Base-by-base conservation (phyloP, 2,113 vertebrate genomes). In the Onychorhynchus coronatus region DNA sequence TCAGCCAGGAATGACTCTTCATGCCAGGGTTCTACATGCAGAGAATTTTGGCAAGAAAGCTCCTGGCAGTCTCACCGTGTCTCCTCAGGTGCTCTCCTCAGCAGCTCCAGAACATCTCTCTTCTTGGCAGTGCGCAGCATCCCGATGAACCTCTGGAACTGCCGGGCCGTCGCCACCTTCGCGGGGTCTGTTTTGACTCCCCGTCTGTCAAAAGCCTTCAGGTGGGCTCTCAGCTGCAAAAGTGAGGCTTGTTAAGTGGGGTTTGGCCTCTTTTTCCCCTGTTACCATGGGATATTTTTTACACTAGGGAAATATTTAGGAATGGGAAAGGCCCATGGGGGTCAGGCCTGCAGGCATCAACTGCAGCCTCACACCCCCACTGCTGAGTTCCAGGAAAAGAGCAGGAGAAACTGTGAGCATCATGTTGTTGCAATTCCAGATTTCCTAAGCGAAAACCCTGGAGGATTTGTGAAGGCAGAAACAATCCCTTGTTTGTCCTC, bases 191-290 rank as follows among this genome's bases (percentile, higher is more conserved):
- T 71, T 71, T 55, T 74, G 44, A 74, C 5, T 3, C 24, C 75
- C 71, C n/a, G 91, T 17, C 63, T 67, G 31, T 65, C 88, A 9
- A 95, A 93, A 30, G n/a, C 81, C 76, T 95, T 96, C 85, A 97
- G 86, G 62, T 97, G 97, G 71, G 84, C 79, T 82, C 58, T 96
- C 71, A 97, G 93, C 98, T 98, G 84, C 42, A 88, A 93, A 37
- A 39, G 28, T 31, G 25, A 66, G 31, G 22, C 11, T 67, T 14
- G 33, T 70, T 37, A 61, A 31, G 61, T 70, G 59, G 52, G 20
- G 31, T 55, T 88, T 24, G 21, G 8, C 42, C 66, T 56, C 67
- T 44, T 75, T 75, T 42, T 30, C 13, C 15, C 18, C 5, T 3
- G 9, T 68, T 63, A 52, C 41, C 12, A 3, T 3, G 13, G 49